phyloP scores from a whole-genome alignment of 53 echinoderm and acorn worm genomes.

The Zoroaster sp. region DNA sequence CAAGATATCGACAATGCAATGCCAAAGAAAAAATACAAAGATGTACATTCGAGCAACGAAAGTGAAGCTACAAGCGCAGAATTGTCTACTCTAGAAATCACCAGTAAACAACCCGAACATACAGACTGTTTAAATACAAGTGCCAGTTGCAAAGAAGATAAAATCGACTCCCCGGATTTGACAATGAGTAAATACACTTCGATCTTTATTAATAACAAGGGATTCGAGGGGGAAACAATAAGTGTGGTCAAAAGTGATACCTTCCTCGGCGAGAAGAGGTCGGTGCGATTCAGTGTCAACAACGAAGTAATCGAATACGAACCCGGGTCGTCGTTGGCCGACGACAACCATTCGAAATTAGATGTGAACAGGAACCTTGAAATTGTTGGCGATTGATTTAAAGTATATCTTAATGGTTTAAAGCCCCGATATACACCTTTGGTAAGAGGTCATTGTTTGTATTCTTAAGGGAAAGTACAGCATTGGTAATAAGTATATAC shows the following conservation, averaged over 20 bases:
- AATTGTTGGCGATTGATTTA: neutral
- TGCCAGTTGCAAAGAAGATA: neutral
- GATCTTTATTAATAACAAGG: slow-evolving; percentile 19
- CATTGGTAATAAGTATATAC: too few relatives aligned
- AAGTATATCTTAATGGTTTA: too few relatives aligned
- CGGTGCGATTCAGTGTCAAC: slow-evolving; percentile 46
- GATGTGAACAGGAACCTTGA: neutral
- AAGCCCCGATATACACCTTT: too few relatives aligned
- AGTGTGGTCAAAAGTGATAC: neutral
- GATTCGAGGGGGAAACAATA: slow-evolving; percentile 2
- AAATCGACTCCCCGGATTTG: neutral
- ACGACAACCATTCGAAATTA: neutral
- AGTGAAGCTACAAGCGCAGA: neutral
- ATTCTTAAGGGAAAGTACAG: too few relatives aligned
- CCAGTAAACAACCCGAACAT: neutral
- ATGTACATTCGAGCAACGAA: neutral
- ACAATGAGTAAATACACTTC: slow-evolving; percentile 36
- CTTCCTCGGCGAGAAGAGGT: slow-evolving; percentile 5
- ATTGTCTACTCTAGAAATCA: neutral
- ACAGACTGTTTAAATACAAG: neutral
- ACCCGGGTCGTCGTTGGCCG: neutral
- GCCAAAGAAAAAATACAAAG: neutral
- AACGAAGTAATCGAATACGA: slow-evolving; percentile 39
- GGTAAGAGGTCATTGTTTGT: too few relatives aligned
- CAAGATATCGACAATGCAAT: neutral